These are phyloP conservation scores for Mystacides longicornis DNA, from an alignment of 2,888 invertebrate species.

Conservation along the genomic window DNA sequence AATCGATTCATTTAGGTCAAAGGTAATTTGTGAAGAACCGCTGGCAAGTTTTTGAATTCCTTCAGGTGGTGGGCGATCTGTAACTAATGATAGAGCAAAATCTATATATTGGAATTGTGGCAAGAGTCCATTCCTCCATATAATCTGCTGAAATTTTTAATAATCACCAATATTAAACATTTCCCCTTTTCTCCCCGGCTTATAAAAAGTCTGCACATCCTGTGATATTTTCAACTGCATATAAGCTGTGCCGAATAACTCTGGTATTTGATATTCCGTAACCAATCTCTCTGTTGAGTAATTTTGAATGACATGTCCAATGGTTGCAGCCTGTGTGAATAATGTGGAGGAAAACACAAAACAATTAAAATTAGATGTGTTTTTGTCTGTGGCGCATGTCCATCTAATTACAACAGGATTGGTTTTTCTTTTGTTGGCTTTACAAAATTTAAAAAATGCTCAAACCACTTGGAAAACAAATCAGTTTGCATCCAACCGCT, in stretches of 20 bases:
- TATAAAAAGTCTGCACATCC: too few species aligned
- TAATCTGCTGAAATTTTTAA: too few species aligned
- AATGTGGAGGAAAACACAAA: too few species aligned
- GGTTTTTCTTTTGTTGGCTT: neutral
- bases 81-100: slow-evolving; percentile 9
- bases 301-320: too few species aligned
- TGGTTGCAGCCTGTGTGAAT: too few species aligned
- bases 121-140: too few species aligned
- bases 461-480: neutral
- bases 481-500: neutral
- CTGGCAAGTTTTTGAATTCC: neutral
- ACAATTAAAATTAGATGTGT: neutral
- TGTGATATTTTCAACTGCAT: too few species aligned
- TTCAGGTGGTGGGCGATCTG: slow-evolving; percentile 4
- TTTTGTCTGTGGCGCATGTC: neutral
- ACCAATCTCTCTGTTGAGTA: too few species aligned
- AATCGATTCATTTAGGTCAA: neutral
- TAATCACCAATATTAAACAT: too few species aligned
- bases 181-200: too few species aligned
- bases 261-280: neutral
- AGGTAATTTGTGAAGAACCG: slow-evolving; percentile 1
- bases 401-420: neutral
- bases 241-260: neutral
- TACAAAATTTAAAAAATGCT: neutral
- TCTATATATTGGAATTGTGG: slow-evolving; percentile 11